phyloP scores from a whole-genome alignment of 2,797 vertebrate species.

The Macrochelys suwanniensis region DNA sequence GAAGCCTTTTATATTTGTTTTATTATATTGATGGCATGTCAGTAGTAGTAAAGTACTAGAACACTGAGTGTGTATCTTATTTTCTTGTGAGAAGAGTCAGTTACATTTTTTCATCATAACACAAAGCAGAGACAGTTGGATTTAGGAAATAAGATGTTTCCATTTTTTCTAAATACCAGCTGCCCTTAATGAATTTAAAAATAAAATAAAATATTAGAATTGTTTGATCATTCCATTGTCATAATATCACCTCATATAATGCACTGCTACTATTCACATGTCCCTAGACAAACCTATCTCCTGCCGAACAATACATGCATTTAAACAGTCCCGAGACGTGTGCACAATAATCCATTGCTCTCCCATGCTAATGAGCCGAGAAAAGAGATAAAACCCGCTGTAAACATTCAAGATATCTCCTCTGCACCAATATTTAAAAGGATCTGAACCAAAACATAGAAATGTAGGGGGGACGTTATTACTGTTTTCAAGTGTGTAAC shows the following conservation, averaged over 20 bases:
- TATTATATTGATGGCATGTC: background rate
- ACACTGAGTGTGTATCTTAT: background rate
- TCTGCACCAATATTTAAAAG: constrained; percentile 1
- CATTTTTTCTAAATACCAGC: background rate
- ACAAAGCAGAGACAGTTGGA: background rate
- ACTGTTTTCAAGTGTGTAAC: constrained; percentile 9
- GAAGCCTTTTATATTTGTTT: background rate
- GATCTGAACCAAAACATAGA: constrained; percentile 14
- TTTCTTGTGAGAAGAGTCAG: background rate
- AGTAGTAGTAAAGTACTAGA: background rate
- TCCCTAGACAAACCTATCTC: background rate
- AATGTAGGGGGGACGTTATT: background rate
- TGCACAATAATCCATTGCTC: background rate
- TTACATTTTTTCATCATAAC: background rate
- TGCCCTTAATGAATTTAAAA: background rate
- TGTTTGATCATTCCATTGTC: background rate
- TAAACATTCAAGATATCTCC: constrained; percentile 3
- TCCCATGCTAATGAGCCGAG: constrained; percentile 24
- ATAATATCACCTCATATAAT: background rate
- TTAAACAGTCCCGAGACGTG: background rate
- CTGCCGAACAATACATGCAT: constrained; percentile 45
- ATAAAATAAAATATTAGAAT: background rate
- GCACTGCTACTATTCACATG: background rate
- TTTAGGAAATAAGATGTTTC: background rate
- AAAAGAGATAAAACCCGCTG: constrained; percentile 28